phyloP scores from a whole-genome alignment of 2,113 vertebrate species.

The Egretta garzetta region DNA sequence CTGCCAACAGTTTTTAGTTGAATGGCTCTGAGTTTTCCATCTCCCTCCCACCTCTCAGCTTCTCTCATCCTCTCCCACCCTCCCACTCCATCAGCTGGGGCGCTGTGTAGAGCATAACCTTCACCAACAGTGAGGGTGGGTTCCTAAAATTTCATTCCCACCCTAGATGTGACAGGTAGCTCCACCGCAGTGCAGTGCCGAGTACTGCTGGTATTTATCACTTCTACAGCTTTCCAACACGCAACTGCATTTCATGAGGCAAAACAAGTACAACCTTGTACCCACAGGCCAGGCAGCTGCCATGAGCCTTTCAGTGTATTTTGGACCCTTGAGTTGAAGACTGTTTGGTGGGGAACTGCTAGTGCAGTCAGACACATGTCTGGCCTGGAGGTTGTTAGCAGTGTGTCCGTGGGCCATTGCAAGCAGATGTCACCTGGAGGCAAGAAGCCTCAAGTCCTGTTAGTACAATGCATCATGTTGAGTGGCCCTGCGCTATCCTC shows the following conservation, averaged over 20 bases:
- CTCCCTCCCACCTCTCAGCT: background rate
- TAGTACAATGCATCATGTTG: fast-evolving
- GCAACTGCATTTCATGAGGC: background rate
- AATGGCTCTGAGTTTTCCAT: background rate
- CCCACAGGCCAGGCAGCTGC: background rate
- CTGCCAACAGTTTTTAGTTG: background rate
- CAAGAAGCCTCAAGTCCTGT: background rate
- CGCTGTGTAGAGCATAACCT: background rate
- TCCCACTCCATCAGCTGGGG: background rate
- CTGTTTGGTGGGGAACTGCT: background rate
- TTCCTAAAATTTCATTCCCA: background rate
- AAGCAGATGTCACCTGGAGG: background rate
- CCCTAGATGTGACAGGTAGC: background rate
- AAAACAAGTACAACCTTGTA: background rate
- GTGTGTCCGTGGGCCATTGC: fast-evolving
- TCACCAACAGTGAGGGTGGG: background rate
- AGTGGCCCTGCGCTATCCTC: background rate
- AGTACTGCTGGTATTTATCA: background rate
- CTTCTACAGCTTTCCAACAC: background rate
- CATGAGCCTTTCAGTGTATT: background rate
- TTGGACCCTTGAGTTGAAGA: background rate
- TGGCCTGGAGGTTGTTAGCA: background rate
- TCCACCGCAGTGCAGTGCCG: background rate
- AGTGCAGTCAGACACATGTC: background rate
- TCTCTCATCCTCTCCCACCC: background rate